These are phyloP conservation scores for Melanotaenia pygmaea DNA, from an alignment of 2,797 vertebrate species.

Conservation along the genomic window DNA sequence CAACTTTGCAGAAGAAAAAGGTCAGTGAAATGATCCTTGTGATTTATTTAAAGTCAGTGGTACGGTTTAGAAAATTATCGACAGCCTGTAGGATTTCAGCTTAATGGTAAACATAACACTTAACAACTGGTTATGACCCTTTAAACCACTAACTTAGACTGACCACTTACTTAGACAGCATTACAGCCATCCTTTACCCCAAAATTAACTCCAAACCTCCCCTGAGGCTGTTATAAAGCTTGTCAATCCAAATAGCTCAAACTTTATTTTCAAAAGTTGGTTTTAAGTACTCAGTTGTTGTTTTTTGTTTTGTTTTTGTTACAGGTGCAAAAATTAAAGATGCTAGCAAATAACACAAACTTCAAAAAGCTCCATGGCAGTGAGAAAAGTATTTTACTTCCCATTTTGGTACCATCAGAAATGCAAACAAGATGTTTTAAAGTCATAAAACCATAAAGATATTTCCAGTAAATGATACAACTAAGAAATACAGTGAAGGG, in stretches of 20 bases:
- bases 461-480: neutral
- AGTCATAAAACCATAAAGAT: neutral
- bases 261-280: neutral
- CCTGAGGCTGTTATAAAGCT: neutral
- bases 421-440: neutral
- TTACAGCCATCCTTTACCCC: neutral
- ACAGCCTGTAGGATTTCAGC: constrained; percentile 17
- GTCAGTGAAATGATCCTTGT: neutral
- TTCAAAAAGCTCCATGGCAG: neutral
- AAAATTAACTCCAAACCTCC: neutral
- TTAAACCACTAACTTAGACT: constrained; percentile 9
- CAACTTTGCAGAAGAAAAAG: neutral
- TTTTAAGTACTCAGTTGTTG: neutral
- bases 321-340: neutral
- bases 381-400: neutral
- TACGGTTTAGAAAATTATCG: constrained; percentile 8
- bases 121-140: constrained; percentile 18
- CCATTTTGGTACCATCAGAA: neutral
- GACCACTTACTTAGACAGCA: constrained; percentile 2
- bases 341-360: neutral
- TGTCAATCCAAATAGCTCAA: neutral
- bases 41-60: constrained; percentile 16
- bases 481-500: neutral
- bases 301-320: neutral
- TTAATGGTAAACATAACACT: constrained; percentile 10